Percentiles rank a stretch among this genome's conserved stretches.
Evolutionary conservation across 1,140 invertebrate species (phyloP).

Genomic region (Meloidogyne exigua): DNA sequence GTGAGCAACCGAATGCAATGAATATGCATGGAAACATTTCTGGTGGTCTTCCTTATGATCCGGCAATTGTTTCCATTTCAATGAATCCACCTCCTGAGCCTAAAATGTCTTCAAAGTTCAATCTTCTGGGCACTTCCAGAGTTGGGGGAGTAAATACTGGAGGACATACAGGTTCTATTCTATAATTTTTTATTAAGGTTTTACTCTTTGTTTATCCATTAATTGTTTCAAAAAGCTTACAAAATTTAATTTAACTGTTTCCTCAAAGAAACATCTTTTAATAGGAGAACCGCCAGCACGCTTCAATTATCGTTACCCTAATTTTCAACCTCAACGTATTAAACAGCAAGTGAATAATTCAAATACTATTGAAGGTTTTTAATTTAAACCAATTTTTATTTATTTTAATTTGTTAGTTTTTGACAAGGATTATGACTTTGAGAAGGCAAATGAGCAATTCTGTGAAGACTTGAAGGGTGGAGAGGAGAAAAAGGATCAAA

Average conservation of each 20-base stretch:
- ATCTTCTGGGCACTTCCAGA: neutral
- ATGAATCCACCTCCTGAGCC: constrained; percentile 29
- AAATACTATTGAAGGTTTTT: constrained; percentile 26
- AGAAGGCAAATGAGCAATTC: constrained; percentile 92
- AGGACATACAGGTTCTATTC: neutral
- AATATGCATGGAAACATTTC: constrained; percentile 33
- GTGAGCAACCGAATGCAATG: constrained; percentile 72
- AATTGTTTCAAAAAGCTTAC: too few relatives aligned
- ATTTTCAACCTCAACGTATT: neutral
- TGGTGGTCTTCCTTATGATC: constrained; percentile 74
- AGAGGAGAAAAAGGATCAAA: neutral
- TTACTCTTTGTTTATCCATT: too few relatives aligned
- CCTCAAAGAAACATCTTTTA: too few relatives aligned
- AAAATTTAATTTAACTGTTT: too few relatives aligned
- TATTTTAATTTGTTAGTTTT: constrained; percentile 67
- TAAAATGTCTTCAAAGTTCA: constrained; percentile 15
- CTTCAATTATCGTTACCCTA: constrained; percentile 5
- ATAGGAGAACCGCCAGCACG: too few relatives aligned
- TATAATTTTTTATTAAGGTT: too few relatives aligned
- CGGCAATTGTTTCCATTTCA: constrained; percentile 82
- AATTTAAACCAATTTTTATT: too few relatives aligned
- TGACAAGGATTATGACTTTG: constrained; percentile 94
- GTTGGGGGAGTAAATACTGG: neutral
- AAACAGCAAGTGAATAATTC: constrained; percentile 40
- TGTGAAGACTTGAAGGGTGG: constrained; percentile 66